Evolutionary conservation across 2,113 vertebrate species (phyloP), one percentile per base, ranked within the genome.

Genomic region (Scomber colias): DNA sequence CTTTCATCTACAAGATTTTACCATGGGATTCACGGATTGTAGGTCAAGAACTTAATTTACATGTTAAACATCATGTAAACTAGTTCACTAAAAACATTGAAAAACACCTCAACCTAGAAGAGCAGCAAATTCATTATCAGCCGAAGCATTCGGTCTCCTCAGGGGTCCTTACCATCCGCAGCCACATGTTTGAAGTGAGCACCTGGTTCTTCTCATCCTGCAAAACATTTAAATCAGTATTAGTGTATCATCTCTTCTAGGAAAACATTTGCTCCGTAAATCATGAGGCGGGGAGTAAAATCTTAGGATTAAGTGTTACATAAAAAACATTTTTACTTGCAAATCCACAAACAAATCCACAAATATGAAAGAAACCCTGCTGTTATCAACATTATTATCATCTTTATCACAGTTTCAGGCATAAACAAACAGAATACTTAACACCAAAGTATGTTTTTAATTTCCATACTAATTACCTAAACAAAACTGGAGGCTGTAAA

Each of bases 171-270:
- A 96, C 95, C 95, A 96, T 96, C 72, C 93, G 93, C 3, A 96
- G 90, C 95, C 95, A 96, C 50, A 96, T 94, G 74, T 96, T 96
- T 24, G 94, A 89, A 57, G 95, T 96, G 48, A 96, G 87, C 53
- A 96, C 89, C 81, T 96, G 95, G 86, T 96, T 96, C 91, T 96
- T 96, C 84, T 96, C 95, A 79, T 96, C 95, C 95, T 96, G 79
- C 21, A 91, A 90, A 48, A 86, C 16, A 84, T 40, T 63, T n/a
- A 16, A 79, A 84, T 61, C 3, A 67, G 21, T 16, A 71, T 80
- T 2, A 75, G 6, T 21, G 61, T 10, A 10, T 56, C 19, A 3
- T 3, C 15, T 61, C 13, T 50, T 54, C 45, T 48, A 21, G 40
- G 3, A 30, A 61, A 76, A 50, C 4, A 65, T 57, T 70, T 0